Evolutionary conservation across 2,888 invertebrate genomes (phyloP).

Genomic region (Taphrorychus bicolor): DNA sequence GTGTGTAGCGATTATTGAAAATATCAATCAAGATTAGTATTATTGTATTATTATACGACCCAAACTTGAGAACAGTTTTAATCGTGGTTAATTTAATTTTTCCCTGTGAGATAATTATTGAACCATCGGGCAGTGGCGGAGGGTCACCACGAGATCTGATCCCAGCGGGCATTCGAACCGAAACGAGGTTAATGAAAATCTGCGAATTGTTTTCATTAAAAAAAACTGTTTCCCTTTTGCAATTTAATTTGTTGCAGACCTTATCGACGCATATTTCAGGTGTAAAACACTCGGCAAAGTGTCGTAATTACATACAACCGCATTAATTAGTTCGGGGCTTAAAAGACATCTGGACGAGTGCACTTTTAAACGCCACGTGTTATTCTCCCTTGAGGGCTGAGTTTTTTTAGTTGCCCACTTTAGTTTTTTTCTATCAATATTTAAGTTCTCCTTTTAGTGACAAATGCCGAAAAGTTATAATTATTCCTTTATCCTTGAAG

Average conservation of each 20-base stretch:
- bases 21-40: conserved; percentile 2
- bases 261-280: conserved; percentile 12
- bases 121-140: neutral
- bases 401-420: too few species aligned
- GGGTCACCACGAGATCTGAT: too few species aligned
- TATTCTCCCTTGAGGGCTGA: neutral
- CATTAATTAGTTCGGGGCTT: neutral
- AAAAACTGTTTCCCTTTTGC: conserved; percentile 43
- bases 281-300: neutral
- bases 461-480: too few species aligned
- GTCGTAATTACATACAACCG: neutral
- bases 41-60: neutral
- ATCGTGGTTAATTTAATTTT: neutral
- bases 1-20: neutral
- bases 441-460: too few species aligned
- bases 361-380: neutral
- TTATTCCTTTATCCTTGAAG: too few species aligned
- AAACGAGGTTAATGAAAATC: conserved; percentile 51
- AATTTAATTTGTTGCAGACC: conserved; percentile 18
- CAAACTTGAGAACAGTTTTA: neutral
- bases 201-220: conserved; percentile 52
- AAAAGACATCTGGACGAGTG: neutral
- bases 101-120: neutral
- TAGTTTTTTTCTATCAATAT: too few species aligned
- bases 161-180: conserved; percentile 41